Base-by-base conservation (phyloP, 2,113 vertebrate species). In the Centrocercus urophasianus region DNA sequence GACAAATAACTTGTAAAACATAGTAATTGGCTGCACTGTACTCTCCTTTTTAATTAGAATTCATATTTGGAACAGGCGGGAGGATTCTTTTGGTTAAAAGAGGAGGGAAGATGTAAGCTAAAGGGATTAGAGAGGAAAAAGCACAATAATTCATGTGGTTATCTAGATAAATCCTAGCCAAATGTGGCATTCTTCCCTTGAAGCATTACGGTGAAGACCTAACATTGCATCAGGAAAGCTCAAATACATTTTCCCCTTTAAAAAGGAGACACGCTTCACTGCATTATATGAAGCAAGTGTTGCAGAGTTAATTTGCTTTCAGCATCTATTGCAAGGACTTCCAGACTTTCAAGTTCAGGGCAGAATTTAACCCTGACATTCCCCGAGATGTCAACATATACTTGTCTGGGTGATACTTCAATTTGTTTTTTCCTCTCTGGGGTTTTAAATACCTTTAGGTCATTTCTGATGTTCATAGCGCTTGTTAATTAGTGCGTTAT, bases 1-100 rank as follows among this genome's bases (percentile, higher is more conserved):
- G 90, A 95, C 48, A 92, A 95, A 95, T 91, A 88, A 94, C 86
- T 81, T 95, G 91, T 94, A 91, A 94, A 94, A 83, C 57, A 72
- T 18, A 65, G n/a, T 59, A 71, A 93, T 91, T 48, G 42, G 30
- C 76, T 77, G 36, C 73, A 57, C 36, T 83, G 48, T 2, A 2
- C 47, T 50, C 32, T 89, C 22, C 32, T 85, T 89, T 88, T 88
- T 11, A 94, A 91, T 64, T 81, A 93, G 69, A 78, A 81, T 88
- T 91, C 5, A 9, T 92, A 90, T 81, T 81, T 94, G 40, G 45
- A 57, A 66, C 48, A 0, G 0, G 18, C 24, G 32, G 76, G 65
- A 96, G 79, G 59, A 69, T 81, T 77, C 43, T 64, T 78, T 59
- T 88, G 32, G 11, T 88, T 95, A 69, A 78, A 93, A 94, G 80